Base-by-base conservation (phyloP, 2,113 vertebrate genomes). In the Brachyistius frenatus region DNA sequence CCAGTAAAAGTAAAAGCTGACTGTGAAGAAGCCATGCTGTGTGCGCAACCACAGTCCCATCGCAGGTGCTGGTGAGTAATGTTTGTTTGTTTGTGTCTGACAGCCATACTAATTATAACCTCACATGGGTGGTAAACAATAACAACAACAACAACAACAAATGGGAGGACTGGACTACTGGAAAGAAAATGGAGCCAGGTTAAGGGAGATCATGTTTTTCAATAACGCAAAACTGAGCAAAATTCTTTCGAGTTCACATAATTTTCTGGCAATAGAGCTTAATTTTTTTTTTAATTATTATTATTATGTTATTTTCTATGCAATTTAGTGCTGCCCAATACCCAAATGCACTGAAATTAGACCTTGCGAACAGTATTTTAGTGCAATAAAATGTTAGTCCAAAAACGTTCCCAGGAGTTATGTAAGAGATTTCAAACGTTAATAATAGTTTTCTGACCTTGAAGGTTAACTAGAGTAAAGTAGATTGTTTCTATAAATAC, bases 21-120 rank as follows among this genome's bases (percentile, higher is more conserved):
- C 76, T 88, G 88, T 82, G 86, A 83, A 85, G 81, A 76, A 73
- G 67, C 61, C 88, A 66, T 73, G 77, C 85, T 89, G 90, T 75
- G 23, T 23, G 23, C 23, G 89, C 4, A 85, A 76, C 76, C 86
- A 81, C 80, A 78, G 73, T 80, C 78, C 87, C 86, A 68, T 86
- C 90, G 47, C 90, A 91, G 90, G 88, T 91, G 88, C 86, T 85
- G 78, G 75, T 86, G 87, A 89, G 75, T 83, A 84, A 91, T 66
- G 73, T 69, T 66, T 76, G 85, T 85, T 80, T 66, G 85, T 85
- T 80, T 66, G 68, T 71, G 67, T 87, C 78, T 73, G 82, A 67
- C 76, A 79, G 83, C 78, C 69, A 90, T 66, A 8, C 88, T 89
- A 89, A 89, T 88, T 88, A 90, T 91, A 93, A 80, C 67, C 91